Evolutionary conservation across 2,797 vertebrate species (phyloP).

Genomic region (Meda fulgida): DNA sequence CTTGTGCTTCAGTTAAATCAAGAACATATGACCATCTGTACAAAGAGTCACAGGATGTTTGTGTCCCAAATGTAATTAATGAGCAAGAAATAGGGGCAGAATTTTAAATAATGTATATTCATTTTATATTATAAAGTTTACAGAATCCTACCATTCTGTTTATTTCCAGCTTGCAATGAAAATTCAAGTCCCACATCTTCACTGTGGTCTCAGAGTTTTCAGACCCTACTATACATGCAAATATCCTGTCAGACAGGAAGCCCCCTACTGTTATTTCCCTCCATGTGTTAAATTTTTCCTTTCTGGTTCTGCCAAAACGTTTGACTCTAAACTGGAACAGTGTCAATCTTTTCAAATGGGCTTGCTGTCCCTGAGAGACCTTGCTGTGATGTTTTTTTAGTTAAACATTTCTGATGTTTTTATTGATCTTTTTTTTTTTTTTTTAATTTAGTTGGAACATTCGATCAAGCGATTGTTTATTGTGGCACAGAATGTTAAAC

Average conservation of each 20-base stretch:
- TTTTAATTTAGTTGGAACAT: background rate
- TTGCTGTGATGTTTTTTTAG: conserved; percentile 2
- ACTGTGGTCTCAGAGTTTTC: background rate
- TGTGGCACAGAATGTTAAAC: background rate
- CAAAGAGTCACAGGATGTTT: background rate
- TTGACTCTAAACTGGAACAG: background rate
- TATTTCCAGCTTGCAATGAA: background rate
- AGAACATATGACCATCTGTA: background rate
- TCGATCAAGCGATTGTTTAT: background rate
- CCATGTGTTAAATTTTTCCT: conserved; percentile 6
- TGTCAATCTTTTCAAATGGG: background rate
- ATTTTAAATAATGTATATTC: background rate
- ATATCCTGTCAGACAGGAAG: conserved; percentile 21
- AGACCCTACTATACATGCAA: background rate
- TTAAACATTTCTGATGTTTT: conserved; percentile 1
- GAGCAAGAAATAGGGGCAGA: background rate
- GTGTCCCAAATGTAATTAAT: background rate
- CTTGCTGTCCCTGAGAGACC: background rate
- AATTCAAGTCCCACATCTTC: background rate
- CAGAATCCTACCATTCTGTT: background rate
- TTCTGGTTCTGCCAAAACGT: background rate
- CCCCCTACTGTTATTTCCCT: background rate
- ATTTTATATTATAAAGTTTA: background rate
- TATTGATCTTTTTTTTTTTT: background rate
- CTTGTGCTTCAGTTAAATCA: background rate